phyloP scores from a whole-genome alignment of 2,797 vertebrate species.

The Acipenser ruthenus region DNA sequence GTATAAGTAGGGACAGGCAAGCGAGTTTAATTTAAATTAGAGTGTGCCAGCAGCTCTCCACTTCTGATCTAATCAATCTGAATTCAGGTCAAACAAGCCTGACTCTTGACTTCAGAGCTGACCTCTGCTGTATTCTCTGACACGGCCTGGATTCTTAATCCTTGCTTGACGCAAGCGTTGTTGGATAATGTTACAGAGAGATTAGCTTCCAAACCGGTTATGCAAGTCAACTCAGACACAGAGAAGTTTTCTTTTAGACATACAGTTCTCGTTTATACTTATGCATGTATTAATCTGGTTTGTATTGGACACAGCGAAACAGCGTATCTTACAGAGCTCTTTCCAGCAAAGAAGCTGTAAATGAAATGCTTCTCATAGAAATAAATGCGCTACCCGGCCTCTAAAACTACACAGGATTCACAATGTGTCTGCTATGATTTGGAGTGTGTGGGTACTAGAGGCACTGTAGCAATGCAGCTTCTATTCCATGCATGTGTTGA shows the following conservation, averaged over 20 bases:
- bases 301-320: too few species aligned
- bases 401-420: too few species aligned
- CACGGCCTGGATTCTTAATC: neutral
- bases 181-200: neutral
- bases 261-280: neutral
- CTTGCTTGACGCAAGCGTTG: neutral
- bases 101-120: slow-evolving; percentile 1
- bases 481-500: too few species aligned
- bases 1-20: slow-evolving; percentile 3
- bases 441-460: too few species aligned
- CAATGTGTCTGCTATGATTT: too few species aligned
- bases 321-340: too few species aligned
- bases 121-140: slow-evolving; percentile 7
- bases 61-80: slow-evolving; percentile 5
- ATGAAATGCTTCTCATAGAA: too few species aligned
- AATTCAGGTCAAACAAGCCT: slow-evolving; percentile 1
- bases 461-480: too few species aligned
- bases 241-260: neutral
- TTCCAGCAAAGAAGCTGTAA: too few species aligned
- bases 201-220: neutral
- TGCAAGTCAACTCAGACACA: neutral
- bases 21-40: slow-evolving; percentile 3
- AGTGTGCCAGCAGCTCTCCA: neutral
- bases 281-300: too few species aligned
- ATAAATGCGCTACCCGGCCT: too few species aligned